Evolutionary conservation across 2,797 vertebrate species (phyloP).

Genomic region (Uromys caudimaculatus): DNA sequence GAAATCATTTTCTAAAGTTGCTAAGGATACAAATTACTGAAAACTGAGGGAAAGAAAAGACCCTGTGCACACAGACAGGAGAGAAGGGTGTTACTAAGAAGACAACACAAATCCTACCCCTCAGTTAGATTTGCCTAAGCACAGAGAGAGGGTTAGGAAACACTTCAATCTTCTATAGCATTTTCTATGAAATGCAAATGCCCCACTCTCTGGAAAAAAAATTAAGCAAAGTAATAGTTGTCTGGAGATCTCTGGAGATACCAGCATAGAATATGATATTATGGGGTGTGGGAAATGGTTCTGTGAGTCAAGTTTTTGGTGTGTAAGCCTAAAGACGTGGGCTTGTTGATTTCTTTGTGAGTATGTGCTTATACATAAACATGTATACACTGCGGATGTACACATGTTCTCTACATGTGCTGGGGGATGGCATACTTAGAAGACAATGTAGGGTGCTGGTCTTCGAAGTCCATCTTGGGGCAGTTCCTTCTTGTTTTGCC

Average conservation of each 20-base stretch:
- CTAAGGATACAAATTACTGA: neutral
- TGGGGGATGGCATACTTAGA: neutral
- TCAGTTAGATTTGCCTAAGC: neutral
- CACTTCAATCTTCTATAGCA: neutral
- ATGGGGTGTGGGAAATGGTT: neutral
- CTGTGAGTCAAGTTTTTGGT: neutral
- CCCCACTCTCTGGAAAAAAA: neutral
- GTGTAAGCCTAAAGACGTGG: neutral
- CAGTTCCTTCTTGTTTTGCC: neutral
- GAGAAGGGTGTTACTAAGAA: neutral
- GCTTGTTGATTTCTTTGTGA: neutral
- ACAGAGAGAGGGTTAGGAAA: neutral
- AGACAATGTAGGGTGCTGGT: neutral
- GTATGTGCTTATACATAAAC: neutral
- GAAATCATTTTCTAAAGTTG: slow-evolving; percentile 47
- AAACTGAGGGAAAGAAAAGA: slow-evolving; percentile 8
- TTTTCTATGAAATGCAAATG: neutral
- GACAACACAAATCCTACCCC: no score
- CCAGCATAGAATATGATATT: neutral
- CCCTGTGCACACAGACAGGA: neutral
- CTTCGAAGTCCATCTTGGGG: no score
- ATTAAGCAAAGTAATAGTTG: neutral
- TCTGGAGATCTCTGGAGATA: neutral
- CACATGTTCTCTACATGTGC: neutral
- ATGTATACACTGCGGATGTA: neutral